Base-by-base conservation (phyloP, 2,113 vertebrate species). In the Menidia beryllina region DNA sequence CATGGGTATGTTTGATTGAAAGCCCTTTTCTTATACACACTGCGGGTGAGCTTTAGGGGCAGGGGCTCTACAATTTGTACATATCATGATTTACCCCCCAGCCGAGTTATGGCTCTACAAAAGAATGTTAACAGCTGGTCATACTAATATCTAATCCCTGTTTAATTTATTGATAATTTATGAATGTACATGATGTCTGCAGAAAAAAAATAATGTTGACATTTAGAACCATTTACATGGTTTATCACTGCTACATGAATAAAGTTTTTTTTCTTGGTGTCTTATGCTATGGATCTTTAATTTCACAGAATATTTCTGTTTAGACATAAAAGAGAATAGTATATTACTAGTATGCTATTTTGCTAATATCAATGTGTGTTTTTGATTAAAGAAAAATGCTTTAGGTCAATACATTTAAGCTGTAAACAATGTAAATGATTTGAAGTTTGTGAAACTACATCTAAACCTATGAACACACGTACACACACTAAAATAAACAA, bases 1-100 rank as follows among this genome's bases (percentile, higher is more conserved):
- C 75, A 36, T 51, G 56, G 66, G 51, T 64, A 77, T 71, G 72
- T 72, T 26, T 19, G 30, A 48, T 26, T 60, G 48, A 64, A 78
- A 25, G 45, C 43, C 60, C 30, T 63, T 24, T 23, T 21, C n/a
- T 39, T 7, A 3, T 14, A 39, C 53, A 3, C 19, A 5, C 50
- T 24, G 14, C 20, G 41, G 1, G 20, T 52, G 36, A 13, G 14
- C 62, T 48, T 68, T 30, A 47, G 43, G 11, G 54, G 62, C 13
- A 38, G 41, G 53, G 13, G 71, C 49, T 57, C 20, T 1, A 38
- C 6, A 15, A 4, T 53, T 20, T 26, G 55, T 47, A 36, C 47
- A 52, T 38, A 30, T 41, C 24, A 55, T 15, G 0, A 45, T 26
- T 10, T 69, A 45, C 15, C 19, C 45, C 54, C 21, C 17, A 47